A percentile compares a stretch with the other conserved stretches of the same genome.
These are phyloP conservation scores for Seira musarum DNA, from an alignment of 2,888 invertebrate genomes.

Conservation along the genomic window DNA sequence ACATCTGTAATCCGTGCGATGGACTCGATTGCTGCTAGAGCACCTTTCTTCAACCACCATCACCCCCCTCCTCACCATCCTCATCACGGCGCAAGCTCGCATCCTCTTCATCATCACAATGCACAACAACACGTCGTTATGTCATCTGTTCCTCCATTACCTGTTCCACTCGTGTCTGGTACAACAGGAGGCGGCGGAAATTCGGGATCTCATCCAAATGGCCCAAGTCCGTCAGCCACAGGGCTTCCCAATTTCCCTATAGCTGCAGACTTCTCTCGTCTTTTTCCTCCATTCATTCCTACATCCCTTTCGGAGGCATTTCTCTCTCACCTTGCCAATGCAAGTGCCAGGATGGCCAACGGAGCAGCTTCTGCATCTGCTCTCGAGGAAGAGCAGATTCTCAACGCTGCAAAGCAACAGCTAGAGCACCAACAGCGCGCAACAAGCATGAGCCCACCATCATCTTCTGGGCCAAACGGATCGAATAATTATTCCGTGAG, in stretches of 20 bases:
- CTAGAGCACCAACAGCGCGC: constrained; percentile 45
- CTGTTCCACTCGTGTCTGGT: constrained; percentile 45
- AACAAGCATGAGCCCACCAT: constrained; percentile 53
- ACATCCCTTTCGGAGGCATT: constrained; percentile 63
- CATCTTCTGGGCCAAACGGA: constrained; percentile 34
- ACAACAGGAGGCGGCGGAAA: constrained; percentile 25
- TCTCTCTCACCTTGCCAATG: constrained; percentile 59
- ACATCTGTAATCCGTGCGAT: constrained; percentile 64
- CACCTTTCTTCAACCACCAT: constrained; percentile 68
- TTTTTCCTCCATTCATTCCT: constrained; percentile 64
- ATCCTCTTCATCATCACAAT: constrained; percentile 15
- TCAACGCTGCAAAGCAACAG: constrained; percentile 29
- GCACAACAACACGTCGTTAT: constrained; percentile 16
- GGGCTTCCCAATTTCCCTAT: constrained; percentile 56
- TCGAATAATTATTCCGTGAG: constrained; percentile 15
- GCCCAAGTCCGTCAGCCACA: constrained; percentile 43
- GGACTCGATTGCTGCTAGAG: constrained; percentile 60
- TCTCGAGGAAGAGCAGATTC: constrained; percentile 53
- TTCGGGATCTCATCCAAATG: constrained; percentile 43
- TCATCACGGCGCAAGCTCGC: constrained; percentile 29
- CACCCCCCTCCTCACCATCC: constrained; percentile 72
- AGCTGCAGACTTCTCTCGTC: constrained; percentile 58
- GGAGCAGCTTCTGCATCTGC: constrained; percentile 27
- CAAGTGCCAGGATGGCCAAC: constrained; percentile 53
- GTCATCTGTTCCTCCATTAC: constrained; percentile 43